A percentile compares a stretch with the other conserved stretches of the same genome.
phyloP scores from a whole-genome alignment of 2,888 invertebrate genomes.

The Trachelus stipa region DNA sequence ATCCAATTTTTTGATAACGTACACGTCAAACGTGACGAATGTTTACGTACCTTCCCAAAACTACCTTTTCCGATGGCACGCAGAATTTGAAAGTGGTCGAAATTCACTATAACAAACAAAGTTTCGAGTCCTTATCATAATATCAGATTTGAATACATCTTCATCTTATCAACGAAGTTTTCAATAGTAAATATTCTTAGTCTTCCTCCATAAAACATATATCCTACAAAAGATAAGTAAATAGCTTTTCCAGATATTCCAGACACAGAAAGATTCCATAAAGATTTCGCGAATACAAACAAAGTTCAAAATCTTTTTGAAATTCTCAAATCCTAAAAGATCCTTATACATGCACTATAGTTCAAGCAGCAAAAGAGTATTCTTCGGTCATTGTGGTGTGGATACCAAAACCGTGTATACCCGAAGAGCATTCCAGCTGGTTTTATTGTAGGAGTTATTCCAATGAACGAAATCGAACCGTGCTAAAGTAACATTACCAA shows the following conservation, averaged over 20 bases:
- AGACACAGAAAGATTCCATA: neutral
- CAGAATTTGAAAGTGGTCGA: conserved; percentile 87
- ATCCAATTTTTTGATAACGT: neutral
- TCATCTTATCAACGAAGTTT: neutral
- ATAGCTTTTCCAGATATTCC: neutral
- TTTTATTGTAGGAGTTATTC: neutral
- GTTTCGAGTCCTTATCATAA: neutral
- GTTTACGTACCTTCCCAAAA: conserved; percentile 82
- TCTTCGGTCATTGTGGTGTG: too few species aligned
- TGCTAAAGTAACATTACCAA: neutral
- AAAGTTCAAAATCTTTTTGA: neutral
- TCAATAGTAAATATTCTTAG: neutral
- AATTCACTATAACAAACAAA: conserved; percentile 75
- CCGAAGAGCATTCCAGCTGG: neutral
- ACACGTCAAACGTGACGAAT: neutral
- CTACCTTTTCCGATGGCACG: conserved; percentile 89
- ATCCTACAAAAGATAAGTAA: neutral
- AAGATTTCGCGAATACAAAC: neutral
- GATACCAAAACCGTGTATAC: too few species aligned
- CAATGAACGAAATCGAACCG: neutral
- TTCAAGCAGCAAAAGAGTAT: neutral
- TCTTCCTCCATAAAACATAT: neutral
- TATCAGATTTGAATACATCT: neutral
- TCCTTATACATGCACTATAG: neutral
- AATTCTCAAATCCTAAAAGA: neutral